Conservation (phyloP, 1,140 invertebrate species). For the Drosophila oshimai region DNA sequence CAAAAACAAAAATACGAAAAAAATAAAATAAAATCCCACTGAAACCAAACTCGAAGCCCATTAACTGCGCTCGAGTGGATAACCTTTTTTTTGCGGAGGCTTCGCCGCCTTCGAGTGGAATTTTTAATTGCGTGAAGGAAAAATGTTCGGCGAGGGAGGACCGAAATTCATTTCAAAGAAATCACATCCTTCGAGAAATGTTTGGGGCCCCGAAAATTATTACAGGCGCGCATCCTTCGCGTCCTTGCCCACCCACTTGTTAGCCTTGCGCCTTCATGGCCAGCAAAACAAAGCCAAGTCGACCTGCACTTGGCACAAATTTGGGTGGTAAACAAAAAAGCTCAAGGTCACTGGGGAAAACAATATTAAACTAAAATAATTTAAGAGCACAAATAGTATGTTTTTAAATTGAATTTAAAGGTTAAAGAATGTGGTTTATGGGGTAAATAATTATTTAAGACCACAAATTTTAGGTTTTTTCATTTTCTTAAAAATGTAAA, state of each 20-base stretch:
- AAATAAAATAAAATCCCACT: conserved; percentile 35
- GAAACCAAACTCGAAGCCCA: conserved; percentile 65
- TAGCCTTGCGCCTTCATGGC: conserved; percentile 39
- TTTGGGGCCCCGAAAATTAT: conserved; percentile 40
- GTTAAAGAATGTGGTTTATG: too few species aligned
- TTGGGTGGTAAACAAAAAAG: background rate
- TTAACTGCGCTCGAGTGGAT: conserved; percentile 74
- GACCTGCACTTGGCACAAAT: conserved; percentile 1
- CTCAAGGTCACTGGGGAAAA: background rate
- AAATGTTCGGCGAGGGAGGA: conserved; percentile 1
- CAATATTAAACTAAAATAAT: too few species aligned
- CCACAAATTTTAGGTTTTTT: too few species aligned
- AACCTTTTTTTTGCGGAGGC: conserved; percentile 24
- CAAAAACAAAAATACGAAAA: conserved; percentile 1
- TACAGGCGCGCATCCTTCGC: conserved; percentile 32
- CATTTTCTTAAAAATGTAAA: too few species aligned
- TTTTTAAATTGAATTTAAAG: too few species aligned
- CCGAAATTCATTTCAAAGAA: conserved; percentile 49
- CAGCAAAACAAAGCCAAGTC: conserved; percentile 19
- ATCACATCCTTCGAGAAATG: conserved; percentile 43
- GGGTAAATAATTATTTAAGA: too few species aligned
- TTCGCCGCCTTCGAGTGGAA: conserved; percentile 30
- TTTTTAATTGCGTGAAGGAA: conserved; percentile 48
- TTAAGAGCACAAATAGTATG: too few species aligned
- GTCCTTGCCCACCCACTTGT: conserved; percentile 34